These are phyloP conservation scores for Eira barbara DNA, from an alignment of 2,113 vertebrate species.

Conservation along the genomic window DNA sequence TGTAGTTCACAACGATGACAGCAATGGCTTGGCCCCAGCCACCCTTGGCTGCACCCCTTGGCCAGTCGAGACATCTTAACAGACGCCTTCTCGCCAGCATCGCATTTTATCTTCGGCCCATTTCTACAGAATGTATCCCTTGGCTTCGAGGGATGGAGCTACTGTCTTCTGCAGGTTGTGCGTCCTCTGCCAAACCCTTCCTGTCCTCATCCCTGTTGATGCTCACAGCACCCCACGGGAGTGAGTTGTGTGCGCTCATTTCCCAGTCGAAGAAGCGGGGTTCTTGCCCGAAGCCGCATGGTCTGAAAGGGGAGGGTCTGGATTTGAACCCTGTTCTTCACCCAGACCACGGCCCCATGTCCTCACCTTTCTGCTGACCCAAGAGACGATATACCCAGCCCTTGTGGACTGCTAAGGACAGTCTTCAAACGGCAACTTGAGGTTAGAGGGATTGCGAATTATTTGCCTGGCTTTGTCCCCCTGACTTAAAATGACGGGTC, in stretches of 20 bases:
- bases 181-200: neutral
- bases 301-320: too few species aligned
- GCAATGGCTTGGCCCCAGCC: neutral
- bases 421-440: neutral
- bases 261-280: neutral
- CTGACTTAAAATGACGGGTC: neutral
- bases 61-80: neutral
- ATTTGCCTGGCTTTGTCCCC: neutral
- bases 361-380: neutral
- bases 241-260: too few species aligned
- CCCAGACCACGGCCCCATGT: fast-evolving
- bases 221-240: fast-evolving
- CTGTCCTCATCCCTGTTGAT: fast-evolving
- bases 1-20: too few species aligned
- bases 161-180: fast-evolving
- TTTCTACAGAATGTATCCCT: neutral
- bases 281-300: fast-evolving
- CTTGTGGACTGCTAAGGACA: neutral
- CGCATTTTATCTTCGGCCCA: neutral
- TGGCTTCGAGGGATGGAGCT: neutral
- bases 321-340: neutral
- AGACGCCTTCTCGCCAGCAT: fast-evolving
- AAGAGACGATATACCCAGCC: neutral
- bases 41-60: neutral
- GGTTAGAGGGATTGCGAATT: neutral